Base-by-base conservation (phyloP, 2,888 invertebrate genomes). In the Nycteola revayana region DNA sequence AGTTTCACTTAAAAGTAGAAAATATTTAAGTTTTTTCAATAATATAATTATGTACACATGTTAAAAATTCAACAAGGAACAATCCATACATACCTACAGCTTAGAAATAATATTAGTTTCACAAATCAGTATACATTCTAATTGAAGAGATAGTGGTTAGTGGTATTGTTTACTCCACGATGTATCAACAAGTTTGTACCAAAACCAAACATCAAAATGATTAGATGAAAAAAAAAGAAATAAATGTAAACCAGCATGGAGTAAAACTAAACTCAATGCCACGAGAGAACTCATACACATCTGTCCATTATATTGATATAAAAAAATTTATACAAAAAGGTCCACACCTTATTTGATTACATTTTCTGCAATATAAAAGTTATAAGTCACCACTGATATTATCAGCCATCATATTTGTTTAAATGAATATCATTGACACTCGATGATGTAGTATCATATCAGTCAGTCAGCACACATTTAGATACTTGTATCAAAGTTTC, bases 281-380 rank as follows among this genome's bases (percentile, higher is more conserved):
- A 86, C 83, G 86, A 87, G 86, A 87, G 87, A 87, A 86, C 65
- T 66, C 68, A 72, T 66, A 60, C 52, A 58, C 64, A 75, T 73
- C 73, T 75, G 70, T 70, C 70, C 71, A 72, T 76, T 75, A 72
- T 61, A 69, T 64, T 61, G 68, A 66, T 76, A 70, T 73, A 76
- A 82, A 83, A 85, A 83, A 83, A 79, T 77, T 69, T 84, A 78
- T 87, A 87, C 72, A 87, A 86, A n/a, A 88, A 85, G 73, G 75
- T 84, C 81, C 84, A 80, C 81, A 82, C 75, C 76, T 75, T 72
- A 71, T 74, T 70, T 75, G 78, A 79, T 84, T 81, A 84, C 78
- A 81, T 70, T 69, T 70, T 74, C 66, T 79, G 80, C 72, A 75
- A 75, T 87, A 86, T 69, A 87, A 85, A 86, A 84, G 70, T 80